These are phyloP conservation scores for Nycteola revayana DNA, from an alignment of 2,888 invertebrate species.

Conservation along the genomic window DNA sequence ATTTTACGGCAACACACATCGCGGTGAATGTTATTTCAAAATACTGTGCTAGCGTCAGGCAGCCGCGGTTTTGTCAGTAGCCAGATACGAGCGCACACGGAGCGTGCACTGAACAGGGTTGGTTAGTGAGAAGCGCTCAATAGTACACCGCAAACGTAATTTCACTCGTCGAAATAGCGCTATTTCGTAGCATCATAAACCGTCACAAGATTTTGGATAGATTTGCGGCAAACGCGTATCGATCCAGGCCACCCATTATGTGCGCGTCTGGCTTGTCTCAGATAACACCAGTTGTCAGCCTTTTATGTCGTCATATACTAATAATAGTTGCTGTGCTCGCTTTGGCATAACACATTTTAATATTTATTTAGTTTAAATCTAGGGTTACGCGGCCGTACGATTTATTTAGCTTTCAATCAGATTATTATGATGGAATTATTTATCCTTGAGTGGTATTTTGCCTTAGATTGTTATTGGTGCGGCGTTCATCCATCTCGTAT, in stretches of 20 bases:
- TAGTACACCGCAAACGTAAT: constrained; percentile 32
- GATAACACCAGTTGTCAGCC: constrained; percentile 45
- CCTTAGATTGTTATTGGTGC: constrained; percentile 14
- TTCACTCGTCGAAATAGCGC: constrained; percentile 35
- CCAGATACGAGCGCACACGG: constrained; percentile 8
- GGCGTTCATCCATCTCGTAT: too few species aligned
- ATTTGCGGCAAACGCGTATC: constrained; percentile 43
- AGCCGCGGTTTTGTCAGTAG: constrained; percentile 10
- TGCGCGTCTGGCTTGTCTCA: constrained; percentile 44
- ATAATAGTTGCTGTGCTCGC: constrained; percentile 20
- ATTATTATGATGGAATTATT: constrained; percentile 30
- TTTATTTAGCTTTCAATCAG: constrained; percentile 12
- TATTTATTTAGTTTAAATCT: constrained; percentile 4
- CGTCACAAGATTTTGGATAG: constrained; percentile 43
- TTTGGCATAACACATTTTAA: constrained; percentile 31
- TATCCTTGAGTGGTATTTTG: too few species aligned
- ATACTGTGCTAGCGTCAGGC: constrained; percentile 3
- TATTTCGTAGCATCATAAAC: constrained; percentile 47
- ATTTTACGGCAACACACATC: constrained; percentile 4
- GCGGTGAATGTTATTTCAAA: constrained; percentile 10
- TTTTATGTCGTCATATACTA: constrained; percentile 36
- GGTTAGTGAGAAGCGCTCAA: constrained; percentile 26
- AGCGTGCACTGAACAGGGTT: constrained; percentile 11
- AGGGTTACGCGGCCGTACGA: constrained; percentile 7
- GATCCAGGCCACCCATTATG: constrained; percentile 41